Evolutionary conservation across 2,888 invertebrate genomes (phyloP).

Genomic region (Pyralis farinalis): DNA sequence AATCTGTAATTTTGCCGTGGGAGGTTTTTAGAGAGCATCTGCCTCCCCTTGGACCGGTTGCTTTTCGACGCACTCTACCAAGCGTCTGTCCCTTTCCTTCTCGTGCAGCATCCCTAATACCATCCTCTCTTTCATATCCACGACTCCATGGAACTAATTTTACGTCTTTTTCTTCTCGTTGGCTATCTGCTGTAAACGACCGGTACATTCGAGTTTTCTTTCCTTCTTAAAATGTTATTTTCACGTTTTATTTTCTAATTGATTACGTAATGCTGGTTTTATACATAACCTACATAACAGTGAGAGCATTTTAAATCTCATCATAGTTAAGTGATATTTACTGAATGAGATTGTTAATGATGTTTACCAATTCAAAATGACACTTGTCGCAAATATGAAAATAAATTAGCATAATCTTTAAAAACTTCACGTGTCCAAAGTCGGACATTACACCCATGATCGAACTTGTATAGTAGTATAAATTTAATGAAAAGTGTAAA

Average conservation of each 20-base stretch:
- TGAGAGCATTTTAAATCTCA: too few relatives aligned
- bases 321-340: too few relatives aligned
- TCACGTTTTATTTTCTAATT: constrained; percentile 35
- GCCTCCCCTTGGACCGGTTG: constrained; percentile 74
- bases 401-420: too few relatives aligned
- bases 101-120: constrained; percentile 18
- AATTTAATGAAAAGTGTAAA: too few relatives aligned
- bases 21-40: constrained; percentile 71
- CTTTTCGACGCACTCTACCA: constrained; percentile 53
- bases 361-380: too few relatives aligned
- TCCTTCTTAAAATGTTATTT: constrained; percentile 34
- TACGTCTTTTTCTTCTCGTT: constrained; percentile 66
- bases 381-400: too few relatives aligned
- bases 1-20: constrained; percentile 63
- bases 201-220: constrained; percentile 42
- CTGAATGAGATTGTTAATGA: too few relatives aligned
- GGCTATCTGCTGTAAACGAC: constrained; percentile 56
- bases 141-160: constrained; percentile 66
- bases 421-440: too few relatives aligned
- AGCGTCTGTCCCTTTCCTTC: constrained; percentile 44
- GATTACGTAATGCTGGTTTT: constrained; percentile 30
- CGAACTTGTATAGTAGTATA: too few relatives aligned
- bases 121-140: constrained; percentile 46
- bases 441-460: too few relatives aligned
- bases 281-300: too few relatives aligned